A percentile compares a stretch with the other conserved stretches of the same genome.
phyloP scores from a whole-genome alignment of 2,888 invertebrate genomes.

The Autographa gamma region DNA sequence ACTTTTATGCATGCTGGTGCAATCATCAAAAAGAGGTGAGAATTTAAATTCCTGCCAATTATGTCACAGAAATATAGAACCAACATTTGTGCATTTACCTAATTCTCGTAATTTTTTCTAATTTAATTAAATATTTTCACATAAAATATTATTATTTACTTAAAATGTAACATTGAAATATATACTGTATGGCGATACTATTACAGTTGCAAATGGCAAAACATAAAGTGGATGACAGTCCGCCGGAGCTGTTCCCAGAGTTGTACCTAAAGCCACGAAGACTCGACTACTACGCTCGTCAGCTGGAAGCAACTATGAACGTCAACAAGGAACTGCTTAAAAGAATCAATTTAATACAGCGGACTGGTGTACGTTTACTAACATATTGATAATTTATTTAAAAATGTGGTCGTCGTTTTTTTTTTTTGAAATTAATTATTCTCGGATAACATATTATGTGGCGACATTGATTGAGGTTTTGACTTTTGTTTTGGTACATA shows the following conservation, averaged over 20 bases:
- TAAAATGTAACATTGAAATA: background rate
- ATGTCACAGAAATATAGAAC: no score
- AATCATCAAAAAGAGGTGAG: constrained; percentile 83
- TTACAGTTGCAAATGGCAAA: constrained; percentile 76
- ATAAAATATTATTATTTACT: background rate
- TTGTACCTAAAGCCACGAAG: constrained; percentile 86
- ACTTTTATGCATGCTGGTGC: constrained; percentile 80
- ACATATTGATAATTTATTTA: no score
- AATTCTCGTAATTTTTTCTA: no score
- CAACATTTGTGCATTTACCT: no score
- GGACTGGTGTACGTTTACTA: constrained; percentile 84
- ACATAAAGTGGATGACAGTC: constrained; percentile 84
- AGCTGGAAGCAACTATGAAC: constrained; percentile 81
- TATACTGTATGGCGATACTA: background rate
- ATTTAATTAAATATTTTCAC: no score
- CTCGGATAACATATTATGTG: no score
- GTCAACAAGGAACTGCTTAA: constrained; percentile 90
- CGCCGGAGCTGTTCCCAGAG: constrained; percentile 87
- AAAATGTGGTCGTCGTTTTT: no score
- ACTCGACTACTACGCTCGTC: constrained; percentile 83
- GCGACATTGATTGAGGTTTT: no score
- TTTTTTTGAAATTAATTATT: no score
- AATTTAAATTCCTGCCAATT: background rate
- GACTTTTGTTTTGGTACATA: no score
- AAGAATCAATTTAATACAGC: constrained; percentile 89